Evolutionary conservation across 1,140 invertebrate species (phyloP).

Genomic region (Potamilus streckersoni): DNA sequence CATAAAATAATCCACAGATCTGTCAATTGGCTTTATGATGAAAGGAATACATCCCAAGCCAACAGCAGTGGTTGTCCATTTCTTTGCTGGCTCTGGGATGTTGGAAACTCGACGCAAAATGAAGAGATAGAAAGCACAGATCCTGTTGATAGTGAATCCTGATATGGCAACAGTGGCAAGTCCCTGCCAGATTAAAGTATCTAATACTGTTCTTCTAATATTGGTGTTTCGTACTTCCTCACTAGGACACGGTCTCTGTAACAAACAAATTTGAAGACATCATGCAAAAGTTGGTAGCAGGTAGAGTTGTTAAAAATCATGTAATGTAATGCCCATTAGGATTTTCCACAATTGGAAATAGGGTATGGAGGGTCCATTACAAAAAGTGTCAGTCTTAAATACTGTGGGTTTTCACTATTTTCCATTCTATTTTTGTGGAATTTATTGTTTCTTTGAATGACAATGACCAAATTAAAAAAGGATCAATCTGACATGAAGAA

Average conservation of each 20-base stretch:
- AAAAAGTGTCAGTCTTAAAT: no score
- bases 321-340: no score
- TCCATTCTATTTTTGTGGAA: no score
- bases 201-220: conserved; percentile 74
- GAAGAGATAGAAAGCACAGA: conserved; percentile 77
- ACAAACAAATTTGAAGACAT: conserved; percentile 5
- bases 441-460: no score
- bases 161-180: conserved; percentile 93
- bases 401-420: no score
- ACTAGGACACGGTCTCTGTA: conserved; percentile 48
- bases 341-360: no score
- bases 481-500: no score
- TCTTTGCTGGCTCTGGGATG: conserved; percentile 70
- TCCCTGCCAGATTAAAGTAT: conserved; percentile 93
- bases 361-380: no score
- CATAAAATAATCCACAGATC: conserved; percentile 82
- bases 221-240: conserved; percentile 41
- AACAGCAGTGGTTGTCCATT: conserved; percentile 80
- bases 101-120: conserved; percentile 70
- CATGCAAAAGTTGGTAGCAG: no score
- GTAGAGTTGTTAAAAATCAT: no score
- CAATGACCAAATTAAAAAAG: no score
- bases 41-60: conserved; percentile 89
- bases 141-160: conserved; percentile 91
- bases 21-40: conserved; percentile 93